Evolutionary conservation across 2,113 vertebrate species (phyloP).

Genomic region (Tragelaphus scriptus): DNA sequence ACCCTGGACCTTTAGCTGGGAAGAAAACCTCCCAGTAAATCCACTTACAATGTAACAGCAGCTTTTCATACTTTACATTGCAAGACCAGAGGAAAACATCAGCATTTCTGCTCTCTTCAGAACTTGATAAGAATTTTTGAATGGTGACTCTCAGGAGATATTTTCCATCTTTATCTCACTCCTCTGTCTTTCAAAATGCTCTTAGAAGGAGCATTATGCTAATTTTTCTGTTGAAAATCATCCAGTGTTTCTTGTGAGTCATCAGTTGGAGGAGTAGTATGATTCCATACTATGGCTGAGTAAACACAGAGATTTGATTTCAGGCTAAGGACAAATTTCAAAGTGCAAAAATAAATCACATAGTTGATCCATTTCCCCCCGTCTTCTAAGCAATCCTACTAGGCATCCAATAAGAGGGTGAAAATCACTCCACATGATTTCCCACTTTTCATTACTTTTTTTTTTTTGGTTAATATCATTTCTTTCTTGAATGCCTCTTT

Average conservation of each 20-base stretch:
- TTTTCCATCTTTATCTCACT: not conserved
- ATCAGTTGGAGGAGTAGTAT: slow-evolving; percentile 32
- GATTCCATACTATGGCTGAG: slow-evolving; percentile 61
- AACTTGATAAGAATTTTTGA: not conserved
- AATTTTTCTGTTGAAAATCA: slow-evolving; percentile 45
- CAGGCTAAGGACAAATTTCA: slow-evolving; percentile 61
- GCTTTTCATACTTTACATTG: not conserved
- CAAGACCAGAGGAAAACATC: not conserved
- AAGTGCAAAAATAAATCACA: slow-evolving; percentile 75
- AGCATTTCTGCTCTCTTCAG: not conserved
- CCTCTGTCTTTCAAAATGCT: slow-evolving; percentile 45
- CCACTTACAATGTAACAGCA: not conserved
- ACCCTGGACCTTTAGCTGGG: not conserved
- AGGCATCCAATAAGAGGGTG: slow-evolving; percentile 43
- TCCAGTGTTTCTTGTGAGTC: slow-evolving; percentile 31
- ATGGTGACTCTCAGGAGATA: not conserved
- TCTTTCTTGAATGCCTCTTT: slow-evolving; percentile 3
- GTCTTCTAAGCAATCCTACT: slow-evolving; percentile 35
- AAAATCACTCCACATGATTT: slow-evolving; percentile 40
- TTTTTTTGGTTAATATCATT: slow-evolving; percentile 10
- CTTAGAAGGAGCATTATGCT: not conserved
- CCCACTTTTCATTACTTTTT: not conserved
- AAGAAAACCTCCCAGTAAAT: not conserved
- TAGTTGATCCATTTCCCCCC: slow-evolving; percentile 43
- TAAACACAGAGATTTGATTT: slow-evolving; percentile 72